Percentiles rank a stretch among this genome's conserved stretches.
These are phyloP conservation scores for Liparis tanakae DNA, from an alignment of 2,797 vertebrate species.

Conservation along the genomic window DNA sequence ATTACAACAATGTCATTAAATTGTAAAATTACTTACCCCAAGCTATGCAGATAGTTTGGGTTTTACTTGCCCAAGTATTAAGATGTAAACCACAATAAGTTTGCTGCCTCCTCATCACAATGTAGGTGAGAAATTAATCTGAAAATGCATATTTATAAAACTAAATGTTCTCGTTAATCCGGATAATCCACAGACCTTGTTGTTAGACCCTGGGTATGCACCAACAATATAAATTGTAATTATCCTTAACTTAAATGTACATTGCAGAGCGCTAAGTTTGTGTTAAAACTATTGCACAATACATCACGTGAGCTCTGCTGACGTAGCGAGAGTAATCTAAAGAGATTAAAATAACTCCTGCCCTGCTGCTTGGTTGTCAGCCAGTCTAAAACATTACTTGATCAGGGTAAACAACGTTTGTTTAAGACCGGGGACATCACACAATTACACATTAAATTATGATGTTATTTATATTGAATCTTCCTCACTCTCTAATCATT, in stretches of 20 bases:
- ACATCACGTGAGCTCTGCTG: not conserved
- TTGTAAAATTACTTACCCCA: not conserved
- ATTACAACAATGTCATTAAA: not conserved
- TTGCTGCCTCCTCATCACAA: not conserved
- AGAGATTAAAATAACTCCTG: conserved; percentile 3
- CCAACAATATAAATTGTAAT: not conserved
- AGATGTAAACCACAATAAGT: not conserved
- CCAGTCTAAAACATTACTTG: conserved; percentile 23
- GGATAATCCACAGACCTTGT: conserved; percentile 8
- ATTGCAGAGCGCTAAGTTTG: not conserved
- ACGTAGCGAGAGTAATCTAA: not conserved
- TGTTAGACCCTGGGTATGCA: not conserved
- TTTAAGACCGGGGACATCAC: conserved; percentile 16
- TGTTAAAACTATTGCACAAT: not conserved
- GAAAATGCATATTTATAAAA: not conserved
- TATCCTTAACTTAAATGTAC: not conserved
- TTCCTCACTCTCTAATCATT: conserved; percentile 34
- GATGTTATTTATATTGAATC: conserved; percentile 48
- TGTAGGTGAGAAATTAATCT: not conserved
- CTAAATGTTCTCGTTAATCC: not conserved
- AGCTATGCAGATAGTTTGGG: not conserved
- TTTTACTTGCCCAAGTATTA: not conserved
- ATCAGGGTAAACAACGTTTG: conserved; percentile 49
- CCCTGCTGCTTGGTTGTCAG: conserved; percentile 12
- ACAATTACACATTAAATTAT: conserved; percentile 35